These are phyloP conservation scores for Chalcis sispes DNA, from an alignment of 2,888 invertebrate species.

Conservation along the genomic window DNA sequence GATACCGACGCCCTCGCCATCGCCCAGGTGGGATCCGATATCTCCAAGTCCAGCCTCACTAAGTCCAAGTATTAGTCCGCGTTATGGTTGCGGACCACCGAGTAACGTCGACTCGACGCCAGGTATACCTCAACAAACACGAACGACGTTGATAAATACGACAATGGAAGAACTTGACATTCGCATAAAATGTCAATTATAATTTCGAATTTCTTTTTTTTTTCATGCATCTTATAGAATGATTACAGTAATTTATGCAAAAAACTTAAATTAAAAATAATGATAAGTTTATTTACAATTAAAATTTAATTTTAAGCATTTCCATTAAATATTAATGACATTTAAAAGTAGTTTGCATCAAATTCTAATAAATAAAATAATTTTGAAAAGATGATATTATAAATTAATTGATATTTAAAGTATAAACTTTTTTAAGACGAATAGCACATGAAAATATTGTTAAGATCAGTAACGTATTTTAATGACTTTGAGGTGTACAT, in stretches of 20 bases:
- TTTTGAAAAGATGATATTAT: neutral
- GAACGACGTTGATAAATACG: constrained; percentile 43
- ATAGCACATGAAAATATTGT: no score
- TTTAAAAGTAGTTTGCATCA: no score
- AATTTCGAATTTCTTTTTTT: no score
- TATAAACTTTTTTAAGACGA: no score
- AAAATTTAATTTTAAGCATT: no score
- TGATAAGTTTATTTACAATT: neutral
- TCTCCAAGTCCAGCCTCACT: constrained; percentile 79
- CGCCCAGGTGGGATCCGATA: constrained; percentile 73
- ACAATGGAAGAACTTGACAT: neutral
- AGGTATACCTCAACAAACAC: constrained; percentile 65
- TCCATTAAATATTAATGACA: no score
- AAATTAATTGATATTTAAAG: no score
- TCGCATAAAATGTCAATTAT: no score
- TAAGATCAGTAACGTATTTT: no score
- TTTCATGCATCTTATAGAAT: no score
- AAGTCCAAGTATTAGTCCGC: constrained; percentile 80
- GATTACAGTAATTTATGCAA: neutral
- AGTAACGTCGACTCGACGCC: constrained; percentile 74
- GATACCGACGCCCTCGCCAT: constrained; percentile 70
- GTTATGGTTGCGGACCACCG: constrained; percentile 72
- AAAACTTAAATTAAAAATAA: neutral
- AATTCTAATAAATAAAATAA: neutral
- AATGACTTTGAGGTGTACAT: no score